Conservation (phyloP, 2,797 vertebrate genomes). For the Tokudaia tokunoshimensis region DNA sequence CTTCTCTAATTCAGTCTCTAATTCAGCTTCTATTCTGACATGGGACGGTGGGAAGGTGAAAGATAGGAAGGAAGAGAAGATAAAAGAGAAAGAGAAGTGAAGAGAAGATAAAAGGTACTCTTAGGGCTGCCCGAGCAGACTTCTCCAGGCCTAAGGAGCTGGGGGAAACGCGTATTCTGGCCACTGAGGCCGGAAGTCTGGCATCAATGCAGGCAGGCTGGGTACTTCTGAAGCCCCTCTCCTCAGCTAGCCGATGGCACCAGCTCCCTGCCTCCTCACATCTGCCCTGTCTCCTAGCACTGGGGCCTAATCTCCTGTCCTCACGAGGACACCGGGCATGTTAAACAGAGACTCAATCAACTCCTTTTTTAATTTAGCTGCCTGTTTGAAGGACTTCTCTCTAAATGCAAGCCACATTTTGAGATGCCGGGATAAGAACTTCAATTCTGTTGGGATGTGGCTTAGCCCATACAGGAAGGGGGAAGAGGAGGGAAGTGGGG, state of each 20-base stretch:
- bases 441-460: background rate
- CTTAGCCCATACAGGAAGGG: background rate
- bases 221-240: background rate
- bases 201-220: rapidly evolving
- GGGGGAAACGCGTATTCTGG: background rate
- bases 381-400: background rate
- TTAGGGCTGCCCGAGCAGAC: background rate
- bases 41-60: background rate
- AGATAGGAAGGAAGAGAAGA: rapidly evolving
- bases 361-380: background rate
- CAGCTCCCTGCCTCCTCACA: background rate
- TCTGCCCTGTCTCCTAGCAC: background rate
- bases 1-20: background rate
- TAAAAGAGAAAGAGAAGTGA: too few relatives aligned
- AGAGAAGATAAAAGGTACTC: background rate
- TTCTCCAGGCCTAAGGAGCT: background rate
- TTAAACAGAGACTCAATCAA: background rate
- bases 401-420: background rate
- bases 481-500: too few relatives aligned
- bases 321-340: rapidly evolving
- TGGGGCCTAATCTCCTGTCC: background rate
- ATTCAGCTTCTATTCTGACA: background rate
- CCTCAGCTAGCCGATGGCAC: background rate
- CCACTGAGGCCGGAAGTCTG: background rate
- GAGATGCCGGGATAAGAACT: background rate